phyloP scores from a whole-genome alignment of 2,797 vertebrate species.

The Enteromius argenteus region DNA sequence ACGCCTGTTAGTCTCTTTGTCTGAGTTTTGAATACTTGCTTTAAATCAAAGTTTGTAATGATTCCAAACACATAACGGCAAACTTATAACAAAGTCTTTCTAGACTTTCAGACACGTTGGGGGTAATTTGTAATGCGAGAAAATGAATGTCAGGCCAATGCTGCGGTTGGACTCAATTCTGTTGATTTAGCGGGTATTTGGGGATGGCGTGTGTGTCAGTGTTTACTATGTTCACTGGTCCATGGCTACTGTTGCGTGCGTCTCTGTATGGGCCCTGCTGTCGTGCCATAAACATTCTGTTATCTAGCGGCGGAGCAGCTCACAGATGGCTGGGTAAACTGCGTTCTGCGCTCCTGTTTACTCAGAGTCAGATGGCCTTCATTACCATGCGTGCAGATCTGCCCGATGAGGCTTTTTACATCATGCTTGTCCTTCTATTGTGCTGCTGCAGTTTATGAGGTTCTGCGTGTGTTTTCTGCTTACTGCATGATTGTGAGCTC shows the following conservation, averaged over 20 bases:
- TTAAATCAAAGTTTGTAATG: background rate
- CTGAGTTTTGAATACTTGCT: background rate
- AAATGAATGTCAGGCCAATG: background rate
- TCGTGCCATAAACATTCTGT: background rate
- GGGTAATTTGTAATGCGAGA: background rate
- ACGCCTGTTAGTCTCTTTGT: background rate
- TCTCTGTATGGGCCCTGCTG: background rate
- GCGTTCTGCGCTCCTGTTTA: conserved; percentile 76
- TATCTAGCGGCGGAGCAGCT: conserved; percentile 53
- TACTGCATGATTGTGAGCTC: background rate
- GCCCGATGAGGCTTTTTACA: conserved; percentile 34
- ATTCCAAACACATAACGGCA: background rate
- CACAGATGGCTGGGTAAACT: conserved; percentile 77
- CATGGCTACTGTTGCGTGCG: conserved; percentile 1
- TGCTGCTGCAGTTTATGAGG: conserved; percentile 25
- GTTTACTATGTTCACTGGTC: background rate
- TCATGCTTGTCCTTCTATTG: conserved; percentile 26
- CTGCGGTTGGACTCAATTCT: background rate
- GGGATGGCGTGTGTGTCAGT: background rate
- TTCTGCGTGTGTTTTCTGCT: conserved; percentile 4
- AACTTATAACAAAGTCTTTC: background rate
- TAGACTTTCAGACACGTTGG: background rate
- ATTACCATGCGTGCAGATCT: conserved; percentile 77
- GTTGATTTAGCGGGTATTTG: background rate
- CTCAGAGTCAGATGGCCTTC: conserved; percentile 81